Evolutionary conservation across 2,113 vertebrate genomes (phyloP), one percentile per base, ranked within the genome.

Genomic region (Chinchilla lanigera): DNA sequence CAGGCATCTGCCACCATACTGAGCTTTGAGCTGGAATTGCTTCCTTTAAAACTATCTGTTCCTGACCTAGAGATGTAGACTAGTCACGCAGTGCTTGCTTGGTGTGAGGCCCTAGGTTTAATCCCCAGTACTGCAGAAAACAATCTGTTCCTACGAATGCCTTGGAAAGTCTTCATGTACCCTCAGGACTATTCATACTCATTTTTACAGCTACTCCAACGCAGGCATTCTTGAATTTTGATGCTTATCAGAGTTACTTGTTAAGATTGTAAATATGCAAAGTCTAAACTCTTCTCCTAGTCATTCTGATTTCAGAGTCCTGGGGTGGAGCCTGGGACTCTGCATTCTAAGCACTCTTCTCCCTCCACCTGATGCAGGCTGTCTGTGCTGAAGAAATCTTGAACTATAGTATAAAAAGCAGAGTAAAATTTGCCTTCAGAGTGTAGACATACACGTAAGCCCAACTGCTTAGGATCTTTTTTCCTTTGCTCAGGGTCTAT

Each of bases 191-290:
- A 38, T 47, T 80, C n/a, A 61, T 38, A 58, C 52, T 89, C 52
- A 67, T 28, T n/a, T 65, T 86, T 77, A 73, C 7, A 94, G 24
- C 7, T 73, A 35, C 63, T 82, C 60, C 80, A 83, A 33, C 13
- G n/a, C 75, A 94, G 75, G 61, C 28, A 0, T 60, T 84, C 67
- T 67, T 28, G n/a, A 54, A 82, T 88, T 86, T 90, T 41, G 30
- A 26, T 81, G 77, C 78, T 88, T 61, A 56, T 63, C 50, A 90
- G 71, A 82, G 69, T 38, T 83, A 54, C 26, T 93, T 44, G 35
- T 35, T 63, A 28, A 92, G 47, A 60, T 87, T 95, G 33, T 92
- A 92, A 65, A 91, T 73, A 90, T 54, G 44, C 5, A 95, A 44
- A 67, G 73, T 93, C 47, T 1, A 33, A 60, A 80, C 20, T 38